A percentile compares a stretch with the other conserved stretches of the same genome.
Evolutionary conservation across 2,797 vertebrate species (phyloP).

Genomic region (Molothrus aeneus): DNA sequence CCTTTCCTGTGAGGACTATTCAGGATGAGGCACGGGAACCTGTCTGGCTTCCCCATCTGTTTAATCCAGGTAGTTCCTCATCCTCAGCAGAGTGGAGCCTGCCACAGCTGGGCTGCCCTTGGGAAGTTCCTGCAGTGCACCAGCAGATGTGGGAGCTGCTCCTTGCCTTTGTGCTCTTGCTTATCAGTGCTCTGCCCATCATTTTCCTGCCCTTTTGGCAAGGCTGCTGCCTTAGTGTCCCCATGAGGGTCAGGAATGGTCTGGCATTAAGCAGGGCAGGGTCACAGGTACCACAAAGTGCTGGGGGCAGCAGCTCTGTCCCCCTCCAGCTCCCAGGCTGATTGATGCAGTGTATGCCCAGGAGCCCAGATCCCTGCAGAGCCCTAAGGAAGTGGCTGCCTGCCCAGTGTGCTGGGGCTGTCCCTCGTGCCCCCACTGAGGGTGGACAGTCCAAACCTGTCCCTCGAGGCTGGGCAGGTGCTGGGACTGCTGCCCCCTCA

Average conservation of each 20-base stretch:
- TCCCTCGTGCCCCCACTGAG: not conserved
- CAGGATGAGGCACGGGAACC: not conserved
- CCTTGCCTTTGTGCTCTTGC: not conserved
- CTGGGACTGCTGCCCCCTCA: not conserved
- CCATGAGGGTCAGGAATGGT: not conserved
- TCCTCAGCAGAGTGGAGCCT: not conserved
- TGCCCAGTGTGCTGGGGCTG: not conserved
- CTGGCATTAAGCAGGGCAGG: not conserved
- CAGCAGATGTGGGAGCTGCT: not conserved
- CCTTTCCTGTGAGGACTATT: not conserved
- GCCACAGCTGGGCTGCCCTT: not conserved
- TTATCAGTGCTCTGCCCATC: not conserved
- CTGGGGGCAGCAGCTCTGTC: not conserved
- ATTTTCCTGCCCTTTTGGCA: not conserved
- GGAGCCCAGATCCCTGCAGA: not conserved
- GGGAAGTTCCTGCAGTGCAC: not conserved
- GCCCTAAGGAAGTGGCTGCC: not conserved
- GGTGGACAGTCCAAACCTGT: not conserved
- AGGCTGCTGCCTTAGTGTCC: not conserved
- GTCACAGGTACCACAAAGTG: not conserved
- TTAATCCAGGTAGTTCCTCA: not conserved
- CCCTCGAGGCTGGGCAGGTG: not conserved
- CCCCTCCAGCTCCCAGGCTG: not conserved
- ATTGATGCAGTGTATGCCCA: not conserved
- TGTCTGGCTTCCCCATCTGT: not conserved